Conservation (phyloP, 1,140 invertebrate genomes). For the Formica selysi region DNA sequence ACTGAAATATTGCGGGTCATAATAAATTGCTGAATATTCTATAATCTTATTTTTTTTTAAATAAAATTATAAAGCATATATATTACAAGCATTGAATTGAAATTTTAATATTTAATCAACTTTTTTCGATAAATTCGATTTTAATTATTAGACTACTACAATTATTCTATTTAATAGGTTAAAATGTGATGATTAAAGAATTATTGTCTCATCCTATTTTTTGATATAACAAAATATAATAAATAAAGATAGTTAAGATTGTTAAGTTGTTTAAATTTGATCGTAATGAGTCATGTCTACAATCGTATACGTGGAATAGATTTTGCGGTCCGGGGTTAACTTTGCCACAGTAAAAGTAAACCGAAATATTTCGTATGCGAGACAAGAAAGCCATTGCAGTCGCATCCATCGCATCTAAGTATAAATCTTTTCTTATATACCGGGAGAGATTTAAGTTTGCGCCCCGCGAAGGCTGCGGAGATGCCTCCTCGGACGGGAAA, state of each 20-base stretch:
- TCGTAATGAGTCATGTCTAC: neutral
- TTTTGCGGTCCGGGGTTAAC: neutral
- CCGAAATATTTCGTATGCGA: constrained; percentile 17
- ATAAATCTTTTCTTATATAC: constrained; percentile 59
- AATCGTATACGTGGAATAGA: neutral
- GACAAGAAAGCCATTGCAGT: neutral
- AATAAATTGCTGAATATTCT: neutral
- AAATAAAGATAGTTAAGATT: neutral
- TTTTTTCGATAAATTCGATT: neutral
- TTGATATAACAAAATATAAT: neutral
- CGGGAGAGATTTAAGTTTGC: constrained; percentile 70
- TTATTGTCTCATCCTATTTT: neutral
- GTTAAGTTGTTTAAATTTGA: neutral
- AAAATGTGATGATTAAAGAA: neutral
- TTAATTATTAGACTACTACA: neutral
- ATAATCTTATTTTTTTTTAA: neutral
- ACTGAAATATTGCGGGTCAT: neutral
- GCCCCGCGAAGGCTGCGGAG: neutral
- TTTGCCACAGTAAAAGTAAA: constrained; percentile 2
- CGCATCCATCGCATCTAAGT: constrained; percentile 1
- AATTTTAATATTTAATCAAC: neutral
- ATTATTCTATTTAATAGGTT: neutral
- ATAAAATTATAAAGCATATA: neutral
- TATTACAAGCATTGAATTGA: neutral
- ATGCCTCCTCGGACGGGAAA: constrained; percentile 33